Conservation (phyloP, 2,797 vertebrate species). For the Falco cherrug region DNA sequence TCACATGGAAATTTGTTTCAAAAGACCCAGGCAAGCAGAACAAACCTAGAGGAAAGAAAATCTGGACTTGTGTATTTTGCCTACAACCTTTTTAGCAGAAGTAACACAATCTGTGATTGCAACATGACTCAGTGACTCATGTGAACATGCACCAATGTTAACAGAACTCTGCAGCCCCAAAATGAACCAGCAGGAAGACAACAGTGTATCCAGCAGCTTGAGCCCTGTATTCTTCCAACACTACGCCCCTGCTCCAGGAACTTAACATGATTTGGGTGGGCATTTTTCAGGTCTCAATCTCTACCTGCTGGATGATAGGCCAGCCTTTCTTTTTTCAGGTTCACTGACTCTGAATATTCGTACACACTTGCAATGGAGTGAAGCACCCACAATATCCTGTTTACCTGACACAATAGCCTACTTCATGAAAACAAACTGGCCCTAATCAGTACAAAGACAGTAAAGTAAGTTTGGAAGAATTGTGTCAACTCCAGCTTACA, state of each 20-base stretch:
- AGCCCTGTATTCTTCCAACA: not conserved
- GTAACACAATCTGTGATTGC: not conserved
- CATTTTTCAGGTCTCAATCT: not conserved
- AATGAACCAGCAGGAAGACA: not conserved
- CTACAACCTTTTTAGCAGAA: not conserved
- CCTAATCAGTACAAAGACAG: not conserved
- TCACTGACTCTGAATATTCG: not conserved
- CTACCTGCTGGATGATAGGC: not conserved
- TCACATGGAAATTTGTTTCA: not conserved
- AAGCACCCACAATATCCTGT: not conserved
- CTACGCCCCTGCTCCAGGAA: not conserved
- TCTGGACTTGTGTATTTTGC: not conserved
- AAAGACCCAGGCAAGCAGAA: not conserved
- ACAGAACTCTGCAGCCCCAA: not conserved
- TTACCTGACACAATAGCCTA: not conserved
- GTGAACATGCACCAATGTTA: not conserved
- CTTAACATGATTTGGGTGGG: fast-evolving
- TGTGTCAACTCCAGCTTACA: not conserved
- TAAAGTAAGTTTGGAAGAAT: not conserved
- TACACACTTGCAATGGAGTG: fast-evolving
- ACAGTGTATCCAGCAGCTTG: not conserved
- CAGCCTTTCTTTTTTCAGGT: not conserved
- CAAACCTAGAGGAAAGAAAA: not conserved
- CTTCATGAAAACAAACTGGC: not conserved
- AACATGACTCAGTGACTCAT: not conserved